Evolutionary conservation across 2,797 vertebrate species (phyloP).

Genomic region (Dendrocincla tyrannina): DNA sequence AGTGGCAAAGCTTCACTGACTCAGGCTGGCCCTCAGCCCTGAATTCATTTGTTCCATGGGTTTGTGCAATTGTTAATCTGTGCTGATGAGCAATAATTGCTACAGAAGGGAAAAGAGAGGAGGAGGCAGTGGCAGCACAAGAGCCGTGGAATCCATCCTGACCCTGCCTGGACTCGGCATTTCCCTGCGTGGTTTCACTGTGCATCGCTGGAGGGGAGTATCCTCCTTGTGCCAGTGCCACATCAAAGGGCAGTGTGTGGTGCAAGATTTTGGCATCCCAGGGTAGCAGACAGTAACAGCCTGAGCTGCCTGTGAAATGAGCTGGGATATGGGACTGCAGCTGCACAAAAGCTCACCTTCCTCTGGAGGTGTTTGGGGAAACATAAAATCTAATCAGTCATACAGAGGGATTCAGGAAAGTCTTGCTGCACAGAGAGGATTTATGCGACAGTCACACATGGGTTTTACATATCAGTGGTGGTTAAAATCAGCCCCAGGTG

Average conservation of each 20-base stretch:
- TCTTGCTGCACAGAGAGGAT: not conserved
- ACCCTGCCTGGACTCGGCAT: not conserved
- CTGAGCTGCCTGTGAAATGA: not conserved
- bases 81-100: constrained; percentile 35
- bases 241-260: constrained; percentile 17
- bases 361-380: not conserved
- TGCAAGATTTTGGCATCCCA: not conserved
- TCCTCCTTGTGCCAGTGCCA: constrained; percentile 29
- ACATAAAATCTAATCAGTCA: not conserved
- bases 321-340: not conserved
- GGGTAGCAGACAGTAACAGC: not conserved
- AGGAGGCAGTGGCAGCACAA: not conserved
- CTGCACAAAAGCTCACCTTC: accelerated
- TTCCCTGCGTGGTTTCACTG: not conserved
- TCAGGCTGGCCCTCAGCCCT: constrained; percentile 27
- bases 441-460: not conserved
- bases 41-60: not conserved
- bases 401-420: not conserved
- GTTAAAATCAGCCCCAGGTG: not conserved
- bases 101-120: constrained; percentile 17
- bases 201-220: not conserved
- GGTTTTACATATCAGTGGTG: not conserved
- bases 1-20: not conserved
- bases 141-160: not conserved
- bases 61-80: constrained; percentile 34